Evolutionary conservation across 2,888 invertebrate species (phyloP).

Genomic region (Psylliodes chrysocephalus): DNA sequence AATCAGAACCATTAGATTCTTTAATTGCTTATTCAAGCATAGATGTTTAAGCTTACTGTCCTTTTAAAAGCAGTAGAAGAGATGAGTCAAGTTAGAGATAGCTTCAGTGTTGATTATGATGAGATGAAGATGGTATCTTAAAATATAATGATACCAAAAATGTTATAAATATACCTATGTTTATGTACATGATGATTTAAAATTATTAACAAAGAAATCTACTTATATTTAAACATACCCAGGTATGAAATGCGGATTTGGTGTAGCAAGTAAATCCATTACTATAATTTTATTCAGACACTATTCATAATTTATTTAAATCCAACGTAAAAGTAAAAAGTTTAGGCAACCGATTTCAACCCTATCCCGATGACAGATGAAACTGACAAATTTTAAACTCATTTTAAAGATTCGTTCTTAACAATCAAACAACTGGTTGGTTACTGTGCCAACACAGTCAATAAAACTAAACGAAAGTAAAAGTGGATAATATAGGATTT

Average conservation of each 20-base stretch:
- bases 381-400: background rate
- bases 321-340: background rate
- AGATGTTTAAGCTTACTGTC: background rate
- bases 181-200: too few relatives aligned
- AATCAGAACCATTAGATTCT: too few relatives aligned
- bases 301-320: background rate
- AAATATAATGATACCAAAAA: too few relatives aligned
- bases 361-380: background rate
- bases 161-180: too few relatives aligned
- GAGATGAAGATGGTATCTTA: too few relatives aligned
- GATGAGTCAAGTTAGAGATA: background rate
- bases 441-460: background rate
- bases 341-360: background rate
- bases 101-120: too few relatives aligned
- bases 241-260: constrained; percentile 79
- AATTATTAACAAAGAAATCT: too few relatives aligned
- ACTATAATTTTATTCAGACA: constrained; percentile 23
- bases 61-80: background rate
- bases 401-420: background rate
- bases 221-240: constrained; percentile 67
- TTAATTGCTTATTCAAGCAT: too few relatives aligned
- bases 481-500: too few relatives aligned
- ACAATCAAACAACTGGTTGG: background rate
- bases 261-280: constrained; percentile 70
- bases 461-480: too few relatives aligned